Evolutionary conservation across 2,797 vertebrate genomes (phyloP).

Genomic region (Lepus townsendii): DNA sequence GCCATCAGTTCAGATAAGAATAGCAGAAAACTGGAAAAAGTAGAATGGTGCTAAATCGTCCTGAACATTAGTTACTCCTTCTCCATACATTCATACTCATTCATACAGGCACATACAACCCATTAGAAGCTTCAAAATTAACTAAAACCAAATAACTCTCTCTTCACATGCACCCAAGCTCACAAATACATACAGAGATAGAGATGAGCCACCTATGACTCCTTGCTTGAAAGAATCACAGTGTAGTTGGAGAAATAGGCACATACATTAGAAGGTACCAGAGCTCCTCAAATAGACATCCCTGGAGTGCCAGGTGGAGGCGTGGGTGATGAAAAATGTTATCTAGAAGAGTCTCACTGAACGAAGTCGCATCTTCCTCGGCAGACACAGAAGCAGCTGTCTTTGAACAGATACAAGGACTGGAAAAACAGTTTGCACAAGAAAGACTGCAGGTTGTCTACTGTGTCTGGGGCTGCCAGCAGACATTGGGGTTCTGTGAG

Average conservation of each 20-base stretch:
- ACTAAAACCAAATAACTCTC: neutral
- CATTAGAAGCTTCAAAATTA: neutral
- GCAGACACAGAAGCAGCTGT: neutral
- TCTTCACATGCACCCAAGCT: accelerated
- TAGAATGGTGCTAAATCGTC: slow-evolving; percentile 74
- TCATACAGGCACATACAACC: neutral
- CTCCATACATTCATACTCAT: neutral
- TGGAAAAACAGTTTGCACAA: neutral
- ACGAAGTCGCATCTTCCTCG: too few species aligned
- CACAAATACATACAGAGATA: accelerated
- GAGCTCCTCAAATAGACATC: accelerated
- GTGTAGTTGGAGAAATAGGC: too few species aligned
- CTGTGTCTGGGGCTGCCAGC: accelerated
- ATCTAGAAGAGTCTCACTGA: accelerated
- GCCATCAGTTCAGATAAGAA: slow-evolving; percentile 81
- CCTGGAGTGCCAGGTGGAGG: neutral
- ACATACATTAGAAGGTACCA: neutral
- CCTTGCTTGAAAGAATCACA: neutral
- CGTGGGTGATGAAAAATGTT: neutral
- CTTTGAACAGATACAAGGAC: accelerated
- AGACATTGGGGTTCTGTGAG: accelerated
- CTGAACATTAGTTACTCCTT: slow-evolving; percentile 82
- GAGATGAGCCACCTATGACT: accelerated
- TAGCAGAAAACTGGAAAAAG: slow-evolving; percentile 74
- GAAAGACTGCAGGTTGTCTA: accelerated